These are phyloP conservation scores for Paratilapia polleni DNA, from an alignment of 2,113 vertebrate species.

Conservation along the genomic window DNA sequence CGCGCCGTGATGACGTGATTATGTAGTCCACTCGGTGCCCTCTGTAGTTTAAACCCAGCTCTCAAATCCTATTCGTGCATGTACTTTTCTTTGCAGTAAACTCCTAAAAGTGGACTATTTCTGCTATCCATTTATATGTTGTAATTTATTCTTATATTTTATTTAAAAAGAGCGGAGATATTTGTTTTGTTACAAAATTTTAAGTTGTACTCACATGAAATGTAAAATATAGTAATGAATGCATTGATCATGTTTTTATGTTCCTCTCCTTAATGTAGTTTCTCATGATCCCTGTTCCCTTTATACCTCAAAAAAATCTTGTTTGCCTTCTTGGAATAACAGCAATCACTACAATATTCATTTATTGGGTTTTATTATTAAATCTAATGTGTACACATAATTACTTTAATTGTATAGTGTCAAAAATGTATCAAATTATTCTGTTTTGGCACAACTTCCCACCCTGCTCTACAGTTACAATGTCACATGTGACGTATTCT, in stretches of 20 bases:
- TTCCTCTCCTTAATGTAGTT: background rate
- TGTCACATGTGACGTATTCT: background rate
- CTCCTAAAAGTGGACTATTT: background rate
- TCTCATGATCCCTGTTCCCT: background rate
- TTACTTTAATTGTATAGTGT: background rate
- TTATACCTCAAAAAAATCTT: background rate
- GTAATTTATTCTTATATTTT: background rate
- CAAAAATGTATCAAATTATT: background rate
- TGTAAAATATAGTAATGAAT: background rate
- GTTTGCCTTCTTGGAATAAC: background rate
- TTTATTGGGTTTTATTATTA: conserved; percentile 35
- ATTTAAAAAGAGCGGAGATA: background rate
- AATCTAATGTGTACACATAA: conserved; percentile 5
- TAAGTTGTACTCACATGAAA: background rate
- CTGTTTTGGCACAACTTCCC: conserved; percentile 25
- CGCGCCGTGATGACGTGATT: conserved; percentile 58
- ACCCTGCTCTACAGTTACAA: background rate
- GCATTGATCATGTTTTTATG: background rate
- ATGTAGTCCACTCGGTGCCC: background rate
- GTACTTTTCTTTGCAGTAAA: background rate
- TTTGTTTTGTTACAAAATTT: background rate
- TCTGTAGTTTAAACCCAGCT: background rate
- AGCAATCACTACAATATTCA: background rate
- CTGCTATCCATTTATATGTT: background rate
- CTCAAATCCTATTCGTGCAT: background rate